phyloP scores from a whole-genome alignment of 2,797 vertebrate species.

The Nothura maculosa region DNA sequence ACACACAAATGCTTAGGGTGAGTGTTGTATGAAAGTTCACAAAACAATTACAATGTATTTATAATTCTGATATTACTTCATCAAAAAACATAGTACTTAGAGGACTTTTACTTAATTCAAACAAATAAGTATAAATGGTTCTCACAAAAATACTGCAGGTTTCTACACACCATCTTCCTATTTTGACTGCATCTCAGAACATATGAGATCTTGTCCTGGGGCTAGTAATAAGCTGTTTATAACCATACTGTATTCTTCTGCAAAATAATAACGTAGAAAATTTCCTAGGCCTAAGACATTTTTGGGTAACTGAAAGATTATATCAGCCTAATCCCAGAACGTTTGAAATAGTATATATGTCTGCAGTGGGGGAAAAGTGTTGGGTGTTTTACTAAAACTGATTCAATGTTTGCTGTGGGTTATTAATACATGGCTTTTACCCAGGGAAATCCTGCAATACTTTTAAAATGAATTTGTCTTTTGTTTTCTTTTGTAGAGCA shows the following conservation, averaged over 20 bases:
- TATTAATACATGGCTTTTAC: slow-evolving; percentile 14
- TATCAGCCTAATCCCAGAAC: not conserved
- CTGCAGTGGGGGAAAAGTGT: not conserved
- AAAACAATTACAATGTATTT: not conserved
- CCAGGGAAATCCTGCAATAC: not conserved
- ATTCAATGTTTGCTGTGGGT: not conserved
- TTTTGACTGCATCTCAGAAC: not conserved
- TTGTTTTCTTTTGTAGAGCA: slow-evolving; percentile 33
- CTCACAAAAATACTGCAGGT: not conserved
- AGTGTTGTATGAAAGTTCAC: not conserved
- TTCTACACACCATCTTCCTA: not conserved
- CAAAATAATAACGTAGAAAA: not conserved
- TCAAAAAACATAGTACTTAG: not conserved
- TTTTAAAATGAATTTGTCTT: slow-evolving; percentile 21
- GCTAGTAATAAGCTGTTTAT: not conserved
- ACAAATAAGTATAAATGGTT: not conserved
- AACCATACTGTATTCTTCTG: not conserved
- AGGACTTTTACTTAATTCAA: not conserved
- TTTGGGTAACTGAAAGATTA: not conserved
- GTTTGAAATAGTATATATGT: not conserved
- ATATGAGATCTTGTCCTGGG: not conserved
- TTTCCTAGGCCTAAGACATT: not conserved
- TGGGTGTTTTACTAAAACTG: not conserved
- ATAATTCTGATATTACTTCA: not conserved
- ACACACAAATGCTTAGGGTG: not conserved